Evolutionary conservation across 1,140 invertebrate species (phyloP).

Genomic region (Teleopsis dalmanni): DNA sequence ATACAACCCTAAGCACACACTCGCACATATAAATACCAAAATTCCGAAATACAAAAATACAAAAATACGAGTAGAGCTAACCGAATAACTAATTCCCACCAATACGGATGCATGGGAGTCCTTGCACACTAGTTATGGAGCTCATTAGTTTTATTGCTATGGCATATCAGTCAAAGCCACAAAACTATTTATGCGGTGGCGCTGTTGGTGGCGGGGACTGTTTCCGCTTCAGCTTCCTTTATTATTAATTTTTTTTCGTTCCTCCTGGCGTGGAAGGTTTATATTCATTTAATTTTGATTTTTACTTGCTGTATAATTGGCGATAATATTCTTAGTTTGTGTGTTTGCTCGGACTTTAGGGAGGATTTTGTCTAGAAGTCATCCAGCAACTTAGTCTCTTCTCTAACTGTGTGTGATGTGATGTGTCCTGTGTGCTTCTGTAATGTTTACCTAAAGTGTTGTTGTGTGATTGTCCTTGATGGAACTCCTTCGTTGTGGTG

Average conservation of each 20-base stretch:
- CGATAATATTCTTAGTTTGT: slow-evolving; percentile 14
- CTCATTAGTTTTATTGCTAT: slow-evolving; percentile 44
- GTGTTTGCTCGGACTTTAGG: too few species aligned
- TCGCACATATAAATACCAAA: neutral
- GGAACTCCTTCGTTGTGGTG: neutral
- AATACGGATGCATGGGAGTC: slow-evolving; percentile 1
- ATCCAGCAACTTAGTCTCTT: too few species aligned
- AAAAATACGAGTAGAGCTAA: neutral
- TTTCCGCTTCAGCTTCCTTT: neutral
- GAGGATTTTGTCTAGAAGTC: too few species aligned
- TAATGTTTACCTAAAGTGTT: neutral
- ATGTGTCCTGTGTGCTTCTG: neutral
- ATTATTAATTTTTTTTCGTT: neutral
- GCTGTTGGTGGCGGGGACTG: neutral
- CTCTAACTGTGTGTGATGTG: neutral
- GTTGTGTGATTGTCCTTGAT: neutral
- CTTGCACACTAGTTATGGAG: slow-evolving; percentile 14
- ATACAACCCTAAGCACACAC: slow-evolving; percentile 3
- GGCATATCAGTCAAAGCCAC: slow-evolving; percentile 43
- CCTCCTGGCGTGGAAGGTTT: neutral
- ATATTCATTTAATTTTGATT: slow-evolving; percentile 4
- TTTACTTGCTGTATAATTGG: slow-evolving; percentile 19
- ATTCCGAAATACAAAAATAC: neutral
- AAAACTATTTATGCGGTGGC: slow-evolving; percentile 11
- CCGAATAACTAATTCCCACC: neutral